Percentiles rank a stretch among this genome's conserved stretches.
Conservation (phyloP, 2,113 vertebrate genomes). For the Myiozetetes cayanensis region DNA sequence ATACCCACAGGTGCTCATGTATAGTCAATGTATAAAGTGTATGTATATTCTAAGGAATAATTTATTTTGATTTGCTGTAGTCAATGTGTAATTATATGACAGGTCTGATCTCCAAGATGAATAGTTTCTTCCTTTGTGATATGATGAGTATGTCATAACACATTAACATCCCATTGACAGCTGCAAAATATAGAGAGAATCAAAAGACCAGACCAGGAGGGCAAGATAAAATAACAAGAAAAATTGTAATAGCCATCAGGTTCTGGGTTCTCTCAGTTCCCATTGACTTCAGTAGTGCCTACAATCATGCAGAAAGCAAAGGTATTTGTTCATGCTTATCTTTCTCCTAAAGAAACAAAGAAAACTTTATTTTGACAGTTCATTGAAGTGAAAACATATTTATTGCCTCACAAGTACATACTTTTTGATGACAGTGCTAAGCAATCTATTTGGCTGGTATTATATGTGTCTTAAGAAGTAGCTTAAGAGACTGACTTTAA, state of each 20-base stretch:
- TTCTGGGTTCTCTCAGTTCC: not conserved
- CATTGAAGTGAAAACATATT: not conserved
- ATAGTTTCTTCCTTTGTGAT: slow-evolving; percentile 2
- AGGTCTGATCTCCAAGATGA: not conserved
- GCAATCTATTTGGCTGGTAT: not conserved
- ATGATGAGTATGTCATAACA: not conserved
- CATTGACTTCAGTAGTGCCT: not conserved
- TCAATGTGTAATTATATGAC: not conserved
- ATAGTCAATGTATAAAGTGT: not conserved
- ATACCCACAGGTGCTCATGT: not conserved
- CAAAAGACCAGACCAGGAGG: not conserved
- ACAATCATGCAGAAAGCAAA: not conserved
- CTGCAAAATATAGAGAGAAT: slow-evolving; percentile 5
- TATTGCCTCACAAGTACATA: not conserved
- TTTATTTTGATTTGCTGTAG: slow-evolving; percentile 31
- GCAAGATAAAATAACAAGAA: slow-evolving; percentile 29
- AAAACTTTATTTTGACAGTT: not conserved
- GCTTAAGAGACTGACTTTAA: not conserved
- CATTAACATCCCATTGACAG: slow-evolving; percentile 8
- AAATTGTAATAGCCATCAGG: not conserved
- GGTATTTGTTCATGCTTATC: not conserved
- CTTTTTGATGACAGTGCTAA: not conserved
- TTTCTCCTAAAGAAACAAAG: not conserved
- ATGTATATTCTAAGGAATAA: not conserved
- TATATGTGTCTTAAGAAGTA: not conserved